Base-by-base conservation (phyloP, 2,888 invertebrate species). In the Hermaeophaga mercurialis region DNA sequence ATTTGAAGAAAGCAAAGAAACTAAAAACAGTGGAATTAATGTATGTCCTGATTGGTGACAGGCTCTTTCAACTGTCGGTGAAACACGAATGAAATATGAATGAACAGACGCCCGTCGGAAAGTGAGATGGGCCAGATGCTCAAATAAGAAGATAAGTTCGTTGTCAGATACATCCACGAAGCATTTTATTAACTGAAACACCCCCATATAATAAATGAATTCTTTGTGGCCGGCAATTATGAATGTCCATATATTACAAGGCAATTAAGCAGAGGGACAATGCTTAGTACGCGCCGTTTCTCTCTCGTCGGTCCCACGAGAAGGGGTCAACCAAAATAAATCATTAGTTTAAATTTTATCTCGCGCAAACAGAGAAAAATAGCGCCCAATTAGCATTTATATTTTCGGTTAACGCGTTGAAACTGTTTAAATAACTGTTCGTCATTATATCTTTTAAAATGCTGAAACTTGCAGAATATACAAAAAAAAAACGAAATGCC, bases 221-320 rank as follows among this genome's bases (percentile, higher is more conserved):
- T 74, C 74, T 74, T 73, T 69, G 71, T 67, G 73, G 69, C 66
- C 73, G 66, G 70, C 72, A 72, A 73, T 73, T 73, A 70, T 68
- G 66, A 70, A 69, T 68, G 70, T 66, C 72, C 74, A 75, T 76
- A 73, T 74, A 75, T 74, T 73, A 73, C 70, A 68, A 61, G 66
- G 74, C 74, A 74, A 76, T 75, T 76, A 75, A 73, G 70, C 70
- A 68, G 64, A 68, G 72, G 72, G 72, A 72, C 70, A 70, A 66
- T 66, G 63, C 59, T 22, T 53, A 43, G 34, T 62, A 55, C 61
- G 57, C 56, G 63, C 67, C 56, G 66, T 70, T 67, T 62, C 64
- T 68, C 65, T 65, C 66, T 62, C 66, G 46, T 41, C 39, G 59
- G 49, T 44, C 56, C 48, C 54, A 45, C 49, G 56, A 53, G 24